These are phyloP conservation scores for Harpagoxenus sublaevis DNA, from an alignment of 2,888 invertebrate species.

Conservation along the genomic window DNA sequence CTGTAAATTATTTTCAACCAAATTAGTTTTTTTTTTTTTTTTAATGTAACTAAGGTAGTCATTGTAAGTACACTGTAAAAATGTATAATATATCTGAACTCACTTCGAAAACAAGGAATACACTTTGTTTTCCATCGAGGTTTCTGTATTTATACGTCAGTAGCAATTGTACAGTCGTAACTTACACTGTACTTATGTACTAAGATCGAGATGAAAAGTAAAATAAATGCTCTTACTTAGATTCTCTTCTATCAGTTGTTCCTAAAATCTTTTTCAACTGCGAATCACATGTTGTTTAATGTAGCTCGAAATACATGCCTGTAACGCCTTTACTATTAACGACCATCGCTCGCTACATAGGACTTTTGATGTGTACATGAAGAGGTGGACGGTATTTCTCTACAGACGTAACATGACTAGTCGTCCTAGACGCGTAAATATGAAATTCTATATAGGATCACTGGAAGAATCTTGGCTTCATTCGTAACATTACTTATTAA, in stretches of 20 bases:
- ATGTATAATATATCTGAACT: not conserved
- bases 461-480: conserved; percentile 53
- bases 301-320: conserved; percentile 17
- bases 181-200: conserved; percentile 44
- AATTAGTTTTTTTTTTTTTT: conserved; percentile 5
- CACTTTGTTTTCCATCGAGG: conserved; percentile 14
- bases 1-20: conserved; percentile 42
- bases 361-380: conserved; percentile 62
- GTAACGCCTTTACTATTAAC: conserved; percentile 14
- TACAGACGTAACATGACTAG: conserved; percentile 68
- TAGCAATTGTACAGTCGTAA: conserved; percentile 64
- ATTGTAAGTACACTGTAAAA: conserved; percentile 2
- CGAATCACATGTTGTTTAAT: conserved; percentile 53
- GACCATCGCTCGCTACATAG: conserved; percentile 57
- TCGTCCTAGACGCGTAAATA: conserved; percentile 62
- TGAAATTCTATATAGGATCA: conserved; percentile 65
- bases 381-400: conserved; percentile 79
- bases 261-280: conserved; percentile 44
- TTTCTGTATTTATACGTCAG: conserved; percentile 65
- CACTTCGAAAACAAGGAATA: not conserved
- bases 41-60: not conserved
- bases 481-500: conserved; percentile 22
- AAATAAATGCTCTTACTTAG: conserved; percentile 59
- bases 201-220: conserved; percentile 60
- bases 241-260: conserved; percentile 42